A percentile compares a stretch with the other conserved stretches of the same genome.
These are phyloP conservation scores for Diacarnus erythraeanus DNA, from an alignment of 37 sponge, comb jelly and placozoan genomes.

Conservation along the genomic window DNA sequence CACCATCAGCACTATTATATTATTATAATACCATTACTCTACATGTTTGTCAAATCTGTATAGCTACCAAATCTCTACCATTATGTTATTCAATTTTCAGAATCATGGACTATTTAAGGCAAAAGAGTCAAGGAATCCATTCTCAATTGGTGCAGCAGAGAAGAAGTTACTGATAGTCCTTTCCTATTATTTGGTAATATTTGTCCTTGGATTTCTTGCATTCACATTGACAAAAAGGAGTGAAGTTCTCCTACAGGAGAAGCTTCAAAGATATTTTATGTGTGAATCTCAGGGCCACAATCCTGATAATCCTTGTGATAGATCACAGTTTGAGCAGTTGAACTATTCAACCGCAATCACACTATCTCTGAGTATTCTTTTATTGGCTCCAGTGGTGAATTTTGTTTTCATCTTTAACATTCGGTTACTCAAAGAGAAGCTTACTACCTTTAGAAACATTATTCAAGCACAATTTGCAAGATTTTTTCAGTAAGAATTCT, in stretches of 20 bases:
- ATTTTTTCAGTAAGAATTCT: too few species aligned
- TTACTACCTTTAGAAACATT: too few species aligned
- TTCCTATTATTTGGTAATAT: neutral
- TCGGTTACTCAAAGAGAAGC: neutral
- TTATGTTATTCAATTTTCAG: too few species aligned
- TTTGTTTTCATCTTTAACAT: constrained; percentile 33
- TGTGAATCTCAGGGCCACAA: constrained; percentile 10
- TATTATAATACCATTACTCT: too few species aligned
- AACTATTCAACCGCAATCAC: neutral
- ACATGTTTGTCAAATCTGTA: too few species aligned
- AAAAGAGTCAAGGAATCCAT: neutral
- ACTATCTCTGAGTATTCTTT: neutral
- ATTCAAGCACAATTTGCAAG: too few species aligned
- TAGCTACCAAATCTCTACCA: too few species aligned
- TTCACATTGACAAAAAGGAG: neutral
- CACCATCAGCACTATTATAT: too few species aligned
- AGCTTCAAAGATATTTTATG: neutral
- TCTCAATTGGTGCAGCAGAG: constrained; percentile 22
- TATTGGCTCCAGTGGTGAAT: constrained; percentile 13
- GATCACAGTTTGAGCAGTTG: neutral
- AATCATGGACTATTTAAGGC: neutral
- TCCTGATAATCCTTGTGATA: constrained; percentile 8
- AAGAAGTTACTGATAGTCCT: constrained; percentile 11
- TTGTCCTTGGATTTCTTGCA: neutral
- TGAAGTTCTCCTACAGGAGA: neutral